phyloP scores from a whole-genome alignment of 2,113 vertebrate genomes.

The Empidonax traillii region DNA sequence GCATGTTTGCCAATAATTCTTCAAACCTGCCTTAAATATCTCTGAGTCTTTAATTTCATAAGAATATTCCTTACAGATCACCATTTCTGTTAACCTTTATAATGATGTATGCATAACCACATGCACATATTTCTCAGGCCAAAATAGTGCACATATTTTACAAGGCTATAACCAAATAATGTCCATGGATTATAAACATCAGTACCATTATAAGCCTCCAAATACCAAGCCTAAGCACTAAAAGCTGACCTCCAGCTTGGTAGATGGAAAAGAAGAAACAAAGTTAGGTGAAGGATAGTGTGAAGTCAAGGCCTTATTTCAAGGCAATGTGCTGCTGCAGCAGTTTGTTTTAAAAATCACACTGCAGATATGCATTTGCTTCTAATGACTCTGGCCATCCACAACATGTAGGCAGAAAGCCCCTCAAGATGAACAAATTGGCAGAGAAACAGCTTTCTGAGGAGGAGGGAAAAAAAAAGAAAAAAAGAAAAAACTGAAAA shows the following conservation, averaged over 20 bases:
- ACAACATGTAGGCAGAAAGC: background rate
- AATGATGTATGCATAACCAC: background rate
- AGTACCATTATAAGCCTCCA: background rate
- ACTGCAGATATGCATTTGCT: background rate
- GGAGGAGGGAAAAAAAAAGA: too few relatives aligned
- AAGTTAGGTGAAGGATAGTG: background rate
- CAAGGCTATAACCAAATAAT: conserved; percentile 2
- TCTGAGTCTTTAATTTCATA: background rate
- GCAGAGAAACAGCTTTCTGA: background rate
- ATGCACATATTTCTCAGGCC: background rate
- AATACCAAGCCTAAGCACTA: background rate
- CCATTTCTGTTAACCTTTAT: conserved; percentile 7
- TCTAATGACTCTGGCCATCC: background rate
- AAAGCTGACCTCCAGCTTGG: background rate
- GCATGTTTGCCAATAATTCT: background rate
- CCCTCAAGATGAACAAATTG: background rate
- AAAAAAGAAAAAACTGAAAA: too few relatives aligned
- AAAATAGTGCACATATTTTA: background rate
- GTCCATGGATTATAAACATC: background rate
- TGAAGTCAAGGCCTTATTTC: background rate
- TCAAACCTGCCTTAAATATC: background rate
- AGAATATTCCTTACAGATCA: background rate
- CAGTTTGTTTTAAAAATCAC: background rate
- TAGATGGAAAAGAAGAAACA: background rate
- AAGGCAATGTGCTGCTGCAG: background rate